These are phyloP conservation scores for Theocolax elegans DNA, from an alignment of 1,140 invertebrate species.

Conservation along the genomic window DNA sequence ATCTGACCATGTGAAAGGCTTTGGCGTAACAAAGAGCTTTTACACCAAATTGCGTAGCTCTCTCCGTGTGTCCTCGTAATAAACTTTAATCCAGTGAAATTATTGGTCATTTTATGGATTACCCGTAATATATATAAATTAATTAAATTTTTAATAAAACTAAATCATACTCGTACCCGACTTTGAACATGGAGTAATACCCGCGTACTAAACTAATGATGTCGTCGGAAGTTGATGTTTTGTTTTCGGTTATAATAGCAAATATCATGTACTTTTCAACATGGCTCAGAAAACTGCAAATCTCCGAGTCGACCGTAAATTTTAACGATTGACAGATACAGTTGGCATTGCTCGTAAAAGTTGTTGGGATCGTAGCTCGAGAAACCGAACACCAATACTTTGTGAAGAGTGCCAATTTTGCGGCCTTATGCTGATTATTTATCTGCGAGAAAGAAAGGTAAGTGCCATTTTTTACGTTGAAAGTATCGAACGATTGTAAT, in stretches of 20 bases:
- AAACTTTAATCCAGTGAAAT: too few relatives aligned
- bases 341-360: constrained; percentile 44
- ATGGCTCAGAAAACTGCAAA: background rate
- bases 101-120: too few relatives aligned
- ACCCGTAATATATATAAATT: too few relatives aligned
- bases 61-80: constrained; percentile 43
- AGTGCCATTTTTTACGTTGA: too few relatives aligned
- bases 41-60: constrained; percentile 41
- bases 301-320: constrained; percentile 35
- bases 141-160: too few relatives aligned
- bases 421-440: constrained; percentile 15
- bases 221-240: constrained; percentile 43
- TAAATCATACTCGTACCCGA: too few relatives aligned
- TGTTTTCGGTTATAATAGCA: constrained; percentile 30
- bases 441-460: background rate
- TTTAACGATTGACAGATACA: constrained; percentile 42
- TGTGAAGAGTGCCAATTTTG: constrained; percentile 30
- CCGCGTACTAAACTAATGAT: constrained; percentile 38
- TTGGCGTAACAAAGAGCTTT: constrained; percentile 43
- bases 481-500: too few relatives aligned
- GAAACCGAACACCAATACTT: constrained; percentile 44
- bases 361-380: background rate
- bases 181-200: constrained; percentile 46
- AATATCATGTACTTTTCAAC: constrained; percentile 44
- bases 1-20: constrained; percentile 25